These are phyloP conservation scores for Hyperopisus bebe DNA, from an alignment of 2,113 vertebrate genomes.

Conservation along the genomic window DNA sequence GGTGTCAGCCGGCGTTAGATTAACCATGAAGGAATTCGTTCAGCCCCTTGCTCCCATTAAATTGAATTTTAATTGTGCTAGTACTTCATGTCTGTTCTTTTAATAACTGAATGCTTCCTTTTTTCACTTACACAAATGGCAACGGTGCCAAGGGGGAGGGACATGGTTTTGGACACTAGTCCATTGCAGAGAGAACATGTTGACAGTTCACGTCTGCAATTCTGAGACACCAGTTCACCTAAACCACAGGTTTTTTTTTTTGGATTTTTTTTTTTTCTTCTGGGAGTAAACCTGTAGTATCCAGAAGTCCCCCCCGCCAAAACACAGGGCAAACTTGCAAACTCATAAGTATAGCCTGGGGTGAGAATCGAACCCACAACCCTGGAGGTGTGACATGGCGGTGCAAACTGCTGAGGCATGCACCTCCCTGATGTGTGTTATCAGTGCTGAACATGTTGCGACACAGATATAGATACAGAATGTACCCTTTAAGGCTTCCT, in stretches of 20 bases:
- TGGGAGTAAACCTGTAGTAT: background rate
- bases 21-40: background rate
- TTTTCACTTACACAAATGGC: background rate
- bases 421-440: background rate
- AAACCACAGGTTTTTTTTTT: background rate
- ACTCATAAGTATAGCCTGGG: background rate
- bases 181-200: background rate
- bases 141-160: background rate
- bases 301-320: background rate
- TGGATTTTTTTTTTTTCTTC: background rate
- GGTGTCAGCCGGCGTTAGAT: background rate
- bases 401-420: background rate
- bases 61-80: background rate
- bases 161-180: background rate
- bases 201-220: too few relatives aligned
- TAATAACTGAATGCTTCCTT: background rate
- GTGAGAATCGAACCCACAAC: background rate
- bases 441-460: background rate
- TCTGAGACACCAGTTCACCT: too few relatives aligned
- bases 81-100: background rate
- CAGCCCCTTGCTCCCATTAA: background rate
- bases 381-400: background rate
- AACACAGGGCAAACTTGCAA: background rate
- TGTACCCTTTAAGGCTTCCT: background rate
- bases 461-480: background rate